phyloP scores from a whole-genome alignment of 2,888 invertebrate species.

The Drosophila merina region DNA sequence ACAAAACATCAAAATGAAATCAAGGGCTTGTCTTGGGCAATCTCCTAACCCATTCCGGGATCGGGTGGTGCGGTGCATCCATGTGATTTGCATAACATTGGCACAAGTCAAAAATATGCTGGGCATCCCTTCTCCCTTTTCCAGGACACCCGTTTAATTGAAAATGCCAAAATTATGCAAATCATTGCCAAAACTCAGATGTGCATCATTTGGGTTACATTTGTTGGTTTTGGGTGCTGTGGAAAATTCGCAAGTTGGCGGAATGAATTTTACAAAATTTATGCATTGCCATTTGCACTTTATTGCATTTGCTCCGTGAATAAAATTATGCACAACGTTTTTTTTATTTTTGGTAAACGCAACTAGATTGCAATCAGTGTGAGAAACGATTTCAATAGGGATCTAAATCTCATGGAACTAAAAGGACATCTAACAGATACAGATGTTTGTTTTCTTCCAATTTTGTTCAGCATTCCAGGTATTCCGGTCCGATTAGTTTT shows the following conservation, averaged over 20 bases:
- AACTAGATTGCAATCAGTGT: conserved; percentile 64
- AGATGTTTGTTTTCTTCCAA: no score
- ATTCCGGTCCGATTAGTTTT: no score
- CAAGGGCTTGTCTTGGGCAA: conserved; percentile 26
- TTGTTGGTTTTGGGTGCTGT: conserved; percentile 26
- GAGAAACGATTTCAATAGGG: conserved; percentile 45
- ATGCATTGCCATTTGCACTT: conserved; percentile 59
- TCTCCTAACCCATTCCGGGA: conserved; percentile 22
- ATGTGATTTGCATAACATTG: conserved; percentile 70
- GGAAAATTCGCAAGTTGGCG: conserved; percentile 39
- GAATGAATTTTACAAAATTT: conserved; percentile 54
- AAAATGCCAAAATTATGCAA: conserved; percentile 70
- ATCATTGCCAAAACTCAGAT: conserved; percentile 34
- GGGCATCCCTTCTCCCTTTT: conserved; percentile 42
- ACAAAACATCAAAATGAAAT: conserved; percentile 64
- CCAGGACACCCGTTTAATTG: conserved; percentile 52
- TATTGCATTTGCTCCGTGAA: conserved; percentile 32
- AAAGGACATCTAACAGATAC: no score
- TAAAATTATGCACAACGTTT: conserved; percentile 40
- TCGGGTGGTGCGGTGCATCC: conserved; percentile 30
- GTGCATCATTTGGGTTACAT: conserved; percentile 62
- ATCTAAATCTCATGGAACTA: no score
- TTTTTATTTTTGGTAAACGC: conserved; percentile 8
- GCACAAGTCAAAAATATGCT: conserved; percentile 71
- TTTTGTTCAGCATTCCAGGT: no score